These are phyloP conservation scores for Eclectus roratus DNA, from an alignment of 2,113 vertebrate genomes.

Conservation along the genomic window DNA sequence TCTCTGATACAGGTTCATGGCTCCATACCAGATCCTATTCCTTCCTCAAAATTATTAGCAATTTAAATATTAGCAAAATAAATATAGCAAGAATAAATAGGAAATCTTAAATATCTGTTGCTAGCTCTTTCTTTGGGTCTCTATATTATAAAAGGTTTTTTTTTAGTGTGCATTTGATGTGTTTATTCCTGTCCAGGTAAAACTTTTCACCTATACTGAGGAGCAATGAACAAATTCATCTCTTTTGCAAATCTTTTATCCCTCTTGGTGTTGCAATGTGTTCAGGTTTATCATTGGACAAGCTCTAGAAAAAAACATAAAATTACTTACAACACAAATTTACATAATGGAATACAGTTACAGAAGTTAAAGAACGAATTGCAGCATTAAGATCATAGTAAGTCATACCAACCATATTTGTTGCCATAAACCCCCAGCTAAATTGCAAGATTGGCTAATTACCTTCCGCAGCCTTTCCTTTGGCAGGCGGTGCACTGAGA, in stretches of 20 bases:
- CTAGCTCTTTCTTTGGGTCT: neutral
- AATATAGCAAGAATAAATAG: neutral
- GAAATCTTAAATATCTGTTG: neutral
- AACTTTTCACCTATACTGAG: neutral
- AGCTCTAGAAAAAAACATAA: neutral
- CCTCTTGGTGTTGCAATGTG: neutral
- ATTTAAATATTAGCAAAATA: neutral
- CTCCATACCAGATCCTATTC: neutral
- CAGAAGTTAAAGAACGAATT: slow-evolving; percentile 8
- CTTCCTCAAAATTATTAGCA: neutral
- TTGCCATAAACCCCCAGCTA: neutral
- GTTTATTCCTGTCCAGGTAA: neutral
- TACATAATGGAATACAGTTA: neutral
- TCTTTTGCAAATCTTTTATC: neutral
- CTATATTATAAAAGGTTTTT: neutral
- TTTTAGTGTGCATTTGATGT: neutral
- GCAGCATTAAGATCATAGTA: neutral
- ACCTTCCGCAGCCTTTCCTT: neutral
- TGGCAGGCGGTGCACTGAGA: neutral
- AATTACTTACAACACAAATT: neutral
- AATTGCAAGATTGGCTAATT: slow-evolving; percentile 3
- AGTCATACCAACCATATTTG: neutral
- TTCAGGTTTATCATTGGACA: neutral
- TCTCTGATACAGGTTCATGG: neutral
- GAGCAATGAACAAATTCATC: neutral